phyloP scores from a whole-genome alignment of 35 echinoderm and acorn worm genomes.

The Holothuria glaberrima region DNA sequence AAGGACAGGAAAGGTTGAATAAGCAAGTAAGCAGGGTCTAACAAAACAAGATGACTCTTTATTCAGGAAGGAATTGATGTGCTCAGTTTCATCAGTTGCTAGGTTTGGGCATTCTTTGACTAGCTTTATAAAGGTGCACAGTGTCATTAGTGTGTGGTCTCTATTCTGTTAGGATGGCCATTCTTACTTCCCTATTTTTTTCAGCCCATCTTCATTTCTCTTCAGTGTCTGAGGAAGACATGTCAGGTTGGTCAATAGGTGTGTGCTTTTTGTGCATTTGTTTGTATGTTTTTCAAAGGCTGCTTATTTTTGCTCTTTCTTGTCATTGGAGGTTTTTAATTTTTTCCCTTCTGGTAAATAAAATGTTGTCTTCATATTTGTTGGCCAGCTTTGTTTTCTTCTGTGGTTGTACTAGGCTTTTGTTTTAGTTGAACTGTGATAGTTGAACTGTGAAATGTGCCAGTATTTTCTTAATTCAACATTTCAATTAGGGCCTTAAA shows the following conservation, averaged over 20 bases:
- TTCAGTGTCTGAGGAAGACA: conserved; percentile 20
- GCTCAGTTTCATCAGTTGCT: too few relatives aligned
- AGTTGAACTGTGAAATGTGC: too few relatives aligned
- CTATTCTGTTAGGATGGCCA: conserved; percentile 22
- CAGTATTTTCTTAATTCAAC: background rate
- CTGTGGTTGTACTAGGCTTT: background rate
- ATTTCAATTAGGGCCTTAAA: too few relatives aligned
- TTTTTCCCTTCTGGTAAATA: too few relatives aligned
- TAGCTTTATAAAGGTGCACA: background rate
- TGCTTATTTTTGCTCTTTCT: background rate
- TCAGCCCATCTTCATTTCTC: conserved; percentile 49
- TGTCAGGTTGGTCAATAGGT: background rate
- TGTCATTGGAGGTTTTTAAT: background rate
- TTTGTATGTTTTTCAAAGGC: too few relatives aligned
- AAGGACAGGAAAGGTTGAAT: background rate
- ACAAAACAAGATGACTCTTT: conserved; percentile 25
- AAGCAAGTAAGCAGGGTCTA: background rate
- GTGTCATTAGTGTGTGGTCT: background rate
- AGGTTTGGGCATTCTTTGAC: conserved; percentile 7
- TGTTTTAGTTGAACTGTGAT: too few relatives aligned
- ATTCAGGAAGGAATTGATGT: too few relatives aligned
- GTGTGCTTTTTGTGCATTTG: too few relatives aligned
- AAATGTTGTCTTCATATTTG: background rate
- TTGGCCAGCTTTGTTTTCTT: background rate
- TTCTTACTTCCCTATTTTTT: conserved; percentile 27